Percentiles rank a stretch among this genome's conserved stretches.
Conservation (phyloP, 2,888 invertebrate species). For the Ephialtes manifestator region DNA sequence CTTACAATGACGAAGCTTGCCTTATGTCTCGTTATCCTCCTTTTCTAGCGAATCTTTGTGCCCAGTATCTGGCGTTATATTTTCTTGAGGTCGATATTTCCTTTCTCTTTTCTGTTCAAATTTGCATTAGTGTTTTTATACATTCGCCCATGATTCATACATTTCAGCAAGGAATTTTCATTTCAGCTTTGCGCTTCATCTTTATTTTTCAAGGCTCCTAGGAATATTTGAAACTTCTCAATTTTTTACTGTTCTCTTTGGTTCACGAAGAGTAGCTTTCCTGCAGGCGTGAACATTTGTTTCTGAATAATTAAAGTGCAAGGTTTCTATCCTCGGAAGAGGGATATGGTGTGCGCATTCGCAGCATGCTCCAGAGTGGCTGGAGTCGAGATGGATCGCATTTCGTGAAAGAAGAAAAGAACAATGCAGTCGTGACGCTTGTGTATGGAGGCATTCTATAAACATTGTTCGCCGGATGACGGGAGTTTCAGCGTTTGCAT, state of each 20-base stretch:
- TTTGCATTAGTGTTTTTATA: background rate
- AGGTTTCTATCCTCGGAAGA: background rate
- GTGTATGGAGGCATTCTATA: constrained; percentile 38
- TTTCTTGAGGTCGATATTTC: constrained; percentile 12
- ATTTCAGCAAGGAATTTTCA: background rate
- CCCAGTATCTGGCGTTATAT: constrained; percentile 20
- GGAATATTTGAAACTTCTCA: constrained; percentile 1
- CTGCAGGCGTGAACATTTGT: constrained; percentile 18
- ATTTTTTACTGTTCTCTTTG: constrained; percentile 15
- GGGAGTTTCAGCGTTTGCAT: constrained; percentile 27
- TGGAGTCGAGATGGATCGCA: constrained; percentile 7
- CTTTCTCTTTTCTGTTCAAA: background rate
- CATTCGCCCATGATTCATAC: background rate
- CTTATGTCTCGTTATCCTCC: constrained; percentile 30
- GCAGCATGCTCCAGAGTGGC: background rate
- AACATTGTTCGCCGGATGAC: constrained; percentile 60
- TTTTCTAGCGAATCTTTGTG: constrained; percentile 18
- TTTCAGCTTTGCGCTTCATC: background rate
- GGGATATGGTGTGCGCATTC: background rate
- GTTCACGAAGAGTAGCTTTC: constrained; percentile 8
- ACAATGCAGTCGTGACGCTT: constrained; percentile 23
- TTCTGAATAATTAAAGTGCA: constrained; percentile 54
- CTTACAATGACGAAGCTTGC: constrained; percentile 47
- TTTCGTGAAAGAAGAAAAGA: constrained; percentile 9
- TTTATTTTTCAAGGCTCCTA: background rate